Base-by-base conservation (phyloP, 1,140 invertebrate genomes). In the Mylabris phalerata region DNA sequence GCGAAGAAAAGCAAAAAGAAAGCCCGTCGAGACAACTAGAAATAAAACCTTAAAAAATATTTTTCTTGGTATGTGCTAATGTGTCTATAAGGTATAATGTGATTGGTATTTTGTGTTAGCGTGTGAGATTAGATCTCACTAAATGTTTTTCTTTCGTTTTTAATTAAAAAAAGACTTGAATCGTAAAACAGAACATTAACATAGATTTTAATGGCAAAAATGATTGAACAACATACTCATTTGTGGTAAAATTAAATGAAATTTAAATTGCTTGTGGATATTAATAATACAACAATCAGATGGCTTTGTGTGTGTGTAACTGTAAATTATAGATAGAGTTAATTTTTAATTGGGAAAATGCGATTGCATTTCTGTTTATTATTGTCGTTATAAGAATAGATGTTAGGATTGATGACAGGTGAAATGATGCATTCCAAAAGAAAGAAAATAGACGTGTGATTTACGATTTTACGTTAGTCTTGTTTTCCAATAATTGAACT, bases 1-100 rank as follows among this genome's bases (percentile, higher is more conserved):
- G 41, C 61, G 26, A 73, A 72, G 61, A 73, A 73, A 48, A 69
- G 68, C 49, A 72, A 72, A 64, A 73, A 73, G 56, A 73, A 73
- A 61, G 63, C 67, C 6, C 64, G 72, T 25, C 65, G 69, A 54
- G 72, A 73, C 48, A 71, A 72, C 59, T 73, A 67, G 52, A 42
- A 60, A 54, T 42, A 42, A 42, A n/a, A 4, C 9, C 10, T 1
- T 42, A 7, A 42, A 40, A 40, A 10, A 40, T 10, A 10, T 9
- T 42, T 4, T 42, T 42, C 11, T 9, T 42, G 4, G 7, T 32
- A 32, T 32, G 32, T 32, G 32, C 32, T 32, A 32, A 32, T 55
- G 43, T 39, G 50, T 47, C 54, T 51, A 19, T 32, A 32, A 59
- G 64, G 59, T 64, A 66, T 19, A 32, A 32, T 60, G 59, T 66